Base-by-base conservation (phyloP, 2,113 vertebrate genomes). In the Gymnorhina tibicen region DNA sequence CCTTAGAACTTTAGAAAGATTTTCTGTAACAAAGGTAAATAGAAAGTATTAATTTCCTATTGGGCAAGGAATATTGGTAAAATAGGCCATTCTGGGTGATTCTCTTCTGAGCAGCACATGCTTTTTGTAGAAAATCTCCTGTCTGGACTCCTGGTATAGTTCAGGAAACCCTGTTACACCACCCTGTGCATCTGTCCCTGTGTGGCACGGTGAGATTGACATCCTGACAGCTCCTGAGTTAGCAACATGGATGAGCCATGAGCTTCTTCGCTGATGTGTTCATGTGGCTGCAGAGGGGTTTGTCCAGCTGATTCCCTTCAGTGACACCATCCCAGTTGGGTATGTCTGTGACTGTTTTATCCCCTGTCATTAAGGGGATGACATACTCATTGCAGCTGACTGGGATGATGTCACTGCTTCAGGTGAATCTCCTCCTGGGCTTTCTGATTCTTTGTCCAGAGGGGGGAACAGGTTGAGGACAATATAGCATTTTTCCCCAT, bases 171-270 rank as follows among this genome's bases (percentile, higher is more conserved):
- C 33, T 5, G 3, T 82, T 35, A 17, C 28, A 13, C n/a, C 0
- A 3, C 44, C 24, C 35, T n/a, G 13, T 47, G 66, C 6, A 7
- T 82, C 42, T 53, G 9, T 63, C 39, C 41, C 52, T 49, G 0
- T 10, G 60, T 1, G 6, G 35, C 46, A 17, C 1, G 1, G 28
- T n/a, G 66, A 53, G 60, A 53, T 11, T 50, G 76, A 23, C 52
- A 74, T 16, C 47, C 64, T 83, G 58, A 68, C 59, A 76, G 63
- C n/a, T 20, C 28, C 28, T n/a, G 74, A 52, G 23, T 70, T 56
- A 46, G 42, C 7, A 20, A 8, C 58, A 35, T 0, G 0, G 64
- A 22, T 62, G 55, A 69, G 28, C 59, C n/a, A 1, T 1, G 16
- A 70, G 49, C 53, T 22, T 87, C 20, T 80, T 67, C 39, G 6